Evolutionary conservation across 2,797 vertebrate genomes (phyloP), one percentile per base, ranked within the genome.

Genomic region (Schizopygopsis malacanthus): DNA sequence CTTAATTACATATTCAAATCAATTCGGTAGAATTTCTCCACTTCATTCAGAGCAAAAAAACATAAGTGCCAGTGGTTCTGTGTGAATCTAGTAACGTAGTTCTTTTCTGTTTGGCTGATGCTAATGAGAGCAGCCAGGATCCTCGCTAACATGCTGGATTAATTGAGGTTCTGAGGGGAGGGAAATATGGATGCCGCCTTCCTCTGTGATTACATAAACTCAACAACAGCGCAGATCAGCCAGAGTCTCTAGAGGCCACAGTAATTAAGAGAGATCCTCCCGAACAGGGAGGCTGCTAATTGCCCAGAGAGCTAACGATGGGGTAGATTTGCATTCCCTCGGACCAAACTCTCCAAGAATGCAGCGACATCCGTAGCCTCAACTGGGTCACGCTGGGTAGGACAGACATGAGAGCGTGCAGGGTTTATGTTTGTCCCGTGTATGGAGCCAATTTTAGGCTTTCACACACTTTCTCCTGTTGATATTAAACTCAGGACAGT

Each of bases 261-360:
- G 88, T 92, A 92, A 93, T 95, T 94, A 93, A 92, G 90, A 81
- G 83, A 85, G 83, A 84, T 76, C 80, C 87, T 93, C 94, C 92
- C 91, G 91, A 93, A 89, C 90, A 90, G 76, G 88, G 91, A 91
- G 88, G 85, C 84, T 90, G 88, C 92, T 94, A 93, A 94, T 94
- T 94, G 93, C 88, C 90, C 88, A 89, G 91, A 90, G 90, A 90
- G 88, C 90, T 93, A 92, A 94, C 92, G 92, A 94, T 88, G 87
- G 85, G 90, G 87, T 86, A 80, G 87, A 88, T 89, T 86, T 81
- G 63, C 89, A 84, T 81, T 80, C 87, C 86, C 76, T 83, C 6
- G 71, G 85, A 90, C 90, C 90, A 92, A 93, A 91, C 75, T 84
- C 90, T 92, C 81, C 81, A 91, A 92, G 92, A 94, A 95, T 95